A percentile compares a stretch with the other conserved stretches of the same genome.
phyloP scores from a whole-genome alignment of 2,113 vertebrate species.

The Gallinago paraguaiae region DNA sequence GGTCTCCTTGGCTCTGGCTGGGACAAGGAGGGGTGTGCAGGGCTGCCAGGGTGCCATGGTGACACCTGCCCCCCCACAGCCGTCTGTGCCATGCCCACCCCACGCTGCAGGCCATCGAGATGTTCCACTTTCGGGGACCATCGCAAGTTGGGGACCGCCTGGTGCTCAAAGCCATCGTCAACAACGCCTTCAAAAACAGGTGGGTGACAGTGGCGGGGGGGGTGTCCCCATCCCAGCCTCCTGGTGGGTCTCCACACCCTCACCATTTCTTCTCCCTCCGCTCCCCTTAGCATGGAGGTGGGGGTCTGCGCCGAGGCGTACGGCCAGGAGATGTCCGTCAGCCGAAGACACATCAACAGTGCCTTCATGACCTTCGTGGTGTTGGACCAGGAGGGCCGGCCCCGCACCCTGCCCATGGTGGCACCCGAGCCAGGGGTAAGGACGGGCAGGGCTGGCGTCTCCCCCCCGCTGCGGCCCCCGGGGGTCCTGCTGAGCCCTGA shows the following conservation, averaged over 20 bases:
- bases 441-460: neutral
- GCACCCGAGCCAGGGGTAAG: slow-evolving; percentile 88
- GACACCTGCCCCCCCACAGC: slow-evolving; percentile 46
- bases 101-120: slow-evolving; percentile 91
- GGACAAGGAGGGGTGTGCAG: accelerated
- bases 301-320: slow-evolving; percentile 94
- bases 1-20: neutral
- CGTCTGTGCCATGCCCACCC: slow-evolving; percentile 91
- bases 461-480: accelerated
- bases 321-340: slow-evolving; percentile 79
- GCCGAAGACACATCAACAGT: slow-evolving; percentile 90
- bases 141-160: slow-evolving; percentile 94
- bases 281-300: slow-evolving; percentile 91
- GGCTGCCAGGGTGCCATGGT: accelerated
- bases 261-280: neutral
- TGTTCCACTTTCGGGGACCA: slow-evolving; percentile 96
- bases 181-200: slow-evolving; percentile 96
- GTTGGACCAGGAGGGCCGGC: slow-evolving; percentile 81
- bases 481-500: accelerated
- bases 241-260: accelerated
- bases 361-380: slow-evolving; percentile 97
- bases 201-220: accelerated
- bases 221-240: neutral
- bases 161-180: slow-evolving; percentile 94
- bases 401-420: slow-evolving; percentile 81